Percentiles rank a stretch among this genome's conserved stretches.
These are phyloP conservation scores for Phlogophora meticulosa DNA, from an alignment of 2,888 invertebrate genomes.

Conservation along the genomic window DNA sequence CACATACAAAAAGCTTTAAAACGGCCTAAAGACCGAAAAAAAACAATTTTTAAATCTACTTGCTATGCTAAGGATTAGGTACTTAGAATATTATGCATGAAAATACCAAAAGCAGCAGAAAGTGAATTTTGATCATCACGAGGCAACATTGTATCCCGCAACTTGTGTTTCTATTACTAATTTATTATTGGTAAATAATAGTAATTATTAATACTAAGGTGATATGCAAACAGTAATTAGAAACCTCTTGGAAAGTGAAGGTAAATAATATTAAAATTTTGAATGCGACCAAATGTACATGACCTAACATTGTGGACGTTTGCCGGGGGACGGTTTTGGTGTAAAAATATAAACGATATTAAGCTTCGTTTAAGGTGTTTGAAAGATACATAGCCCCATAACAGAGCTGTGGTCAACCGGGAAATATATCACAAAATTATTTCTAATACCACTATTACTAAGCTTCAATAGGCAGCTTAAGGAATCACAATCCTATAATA, in stretches of 20 bases:
- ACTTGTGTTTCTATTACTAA: no score
- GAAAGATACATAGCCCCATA: slow-evolving; percentile 25
- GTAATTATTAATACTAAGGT: background rate
- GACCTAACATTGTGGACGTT: slow-evolving; percentile 30
- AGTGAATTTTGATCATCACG: background rate
- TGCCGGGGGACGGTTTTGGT: slow-evolving; percentile 35
- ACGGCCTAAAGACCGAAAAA: background rate
- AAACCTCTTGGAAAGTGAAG: background rate
- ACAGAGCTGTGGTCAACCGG: slow-evolving; percentile 37
- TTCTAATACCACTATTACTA: slow-evolving; percentile 64
- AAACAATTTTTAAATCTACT: background rate
- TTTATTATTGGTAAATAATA: background rate
- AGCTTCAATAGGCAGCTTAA: slow-evolving; percentile 73
- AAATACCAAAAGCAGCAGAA: background rate
- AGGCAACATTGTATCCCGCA: no score
- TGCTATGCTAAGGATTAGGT: background rate
- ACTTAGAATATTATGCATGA: slow-evolving; percentile 33
- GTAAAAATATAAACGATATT: slow-evolving; percentile 36
- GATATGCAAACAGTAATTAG: background rate
- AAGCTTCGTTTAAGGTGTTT: slow-evolving; percentile 29
- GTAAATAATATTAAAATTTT: background rate
- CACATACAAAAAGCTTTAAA: slow-evolving; percentile 3
- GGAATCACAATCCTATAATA: slow-evolving; percentile 73
- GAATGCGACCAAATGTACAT: slow-evolving; percentile 48
- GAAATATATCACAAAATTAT: slow-evolving; percentile 54